Evolutionary conservation across 92 coral and sea anemone species (phyloP), one percentile per base, ranked within the genome.

Genomic region (Zoanthus solanderi): DNA sequence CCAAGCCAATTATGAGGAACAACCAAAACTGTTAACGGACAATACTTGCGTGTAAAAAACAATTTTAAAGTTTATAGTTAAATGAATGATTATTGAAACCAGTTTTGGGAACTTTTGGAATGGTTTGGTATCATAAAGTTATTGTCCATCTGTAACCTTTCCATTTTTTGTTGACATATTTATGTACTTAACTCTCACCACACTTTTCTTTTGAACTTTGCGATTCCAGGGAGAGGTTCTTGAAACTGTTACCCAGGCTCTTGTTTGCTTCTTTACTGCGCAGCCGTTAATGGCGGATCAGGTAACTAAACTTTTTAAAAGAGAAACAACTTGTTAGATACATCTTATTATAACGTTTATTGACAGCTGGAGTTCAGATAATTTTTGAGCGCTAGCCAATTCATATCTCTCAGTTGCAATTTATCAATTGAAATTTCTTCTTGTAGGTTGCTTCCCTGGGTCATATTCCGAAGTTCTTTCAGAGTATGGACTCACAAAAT

Each of bases 271-370:
- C 9, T 96, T 96, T 69, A 87, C 96, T 7, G 95, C 98, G 5
- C 99, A 96, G 80, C 94, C 98, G 11, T 86, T 93, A 18, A 74
- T 96, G 29, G 99, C 98, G 3, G 99, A 96, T 83, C 99, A 96
- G 95, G 99, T 95, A 53, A 50, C 86, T 76, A 12, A 0, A 12
- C 7, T 0, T 14, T 69, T 2, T 77, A 23, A 23, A 23, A 23
- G 23, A n/a, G 23, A 17, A 60, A 60, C 0, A 1, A 60, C 23
- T 23, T 23, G 69, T n/a, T 63, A 4, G 42, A 34, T 6, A 28
- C 2, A n/a, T 63, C 2, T 16, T 63, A 63, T 61, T 15, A n/a
- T n/a, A 5, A 63, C 30, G 9, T n/a, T n/a, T 63, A 14, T 63
- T 23, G 8, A 63, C 69, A n/a, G 31, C 31, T 63, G 9, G 30